Evolutionary conservation across 1,140 invertebrate species (phyloP).

Genomic region (Batillaria attramentaria): DNA sequence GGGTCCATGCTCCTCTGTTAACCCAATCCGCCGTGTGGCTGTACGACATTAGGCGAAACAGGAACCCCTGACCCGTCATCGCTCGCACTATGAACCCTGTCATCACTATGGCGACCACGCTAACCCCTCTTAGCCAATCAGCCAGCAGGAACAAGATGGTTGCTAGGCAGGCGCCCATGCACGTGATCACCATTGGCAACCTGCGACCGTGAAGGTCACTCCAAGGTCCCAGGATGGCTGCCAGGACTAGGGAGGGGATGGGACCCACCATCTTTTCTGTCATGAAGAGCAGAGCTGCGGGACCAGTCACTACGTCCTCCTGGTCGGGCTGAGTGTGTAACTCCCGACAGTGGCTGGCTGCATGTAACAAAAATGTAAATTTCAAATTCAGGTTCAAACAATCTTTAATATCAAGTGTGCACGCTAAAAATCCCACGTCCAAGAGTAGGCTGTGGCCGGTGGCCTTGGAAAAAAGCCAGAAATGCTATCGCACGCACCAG

Average conservation of each 20-base stretch:
- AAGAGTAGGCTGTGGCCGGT: no score
- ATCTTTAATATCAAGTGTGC: no score
- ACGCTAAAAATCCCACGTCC: no score
- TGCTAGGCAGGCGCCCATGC: background rate
- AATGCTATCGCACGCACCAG: no score
- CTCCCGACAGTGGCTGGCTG: no score
- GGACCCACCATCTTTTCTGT: slow-evolving; percentile 1
- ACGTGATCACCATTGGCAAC: background rate
- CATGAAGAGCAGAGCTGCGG: slow-evolving; percentile 9
- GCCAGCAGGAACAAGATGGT: background rate
- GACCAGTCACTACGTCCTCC: no score
- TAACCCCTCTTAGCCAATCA: background rate
- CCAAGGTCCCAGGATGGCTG: background rate
- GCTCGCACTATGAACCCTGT: background rate
- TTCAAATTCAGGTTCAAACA: no score
- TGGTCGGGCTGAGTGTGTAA: no score
- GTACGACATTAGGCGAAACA: slow-evolving; percentile 5
- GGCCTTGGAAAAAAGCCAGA: no score
- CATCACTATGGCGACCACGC: background rate
- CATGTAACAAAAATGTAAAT: no score
- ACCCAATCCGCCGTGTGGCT: slow-evolving; percentile 5
- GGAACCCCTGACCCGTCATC: slow-evolving; percentile 12
- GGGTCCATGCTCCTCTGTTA: background rate
- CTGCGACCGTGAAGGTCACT: slow-evolving; percentile 1
- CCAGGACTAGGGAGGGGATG: background rate